Evolutionary conservation across 2,113 vertebrate genomes (phyloP).

Genomic region (Otolemur garnettii): DNA sequence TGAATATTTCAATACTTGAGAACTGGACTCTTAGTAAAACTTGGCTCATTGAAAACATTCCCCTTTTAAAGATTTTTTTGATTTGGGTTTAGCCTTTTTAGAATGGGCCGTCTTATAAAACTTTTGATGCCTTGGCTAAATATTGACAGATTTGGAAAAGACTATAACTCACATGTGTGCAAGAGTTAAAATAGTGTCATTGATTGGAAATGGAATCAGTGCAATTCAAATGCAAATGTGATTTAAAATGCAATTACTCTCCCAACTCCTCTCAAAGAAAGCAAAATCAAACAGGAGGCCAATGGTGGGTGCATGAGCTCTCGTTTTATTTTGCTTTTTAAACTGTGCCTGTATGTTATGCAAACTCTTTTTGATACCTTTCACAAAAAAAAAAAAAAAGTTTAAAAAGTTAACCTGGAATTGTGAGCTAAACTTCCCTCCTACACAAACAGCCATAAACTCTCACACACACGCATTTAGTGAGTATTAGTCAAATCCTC

Average conservation of each 20-base stretch:
- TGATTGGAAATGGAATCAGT: slow-evolving; percentile 3
- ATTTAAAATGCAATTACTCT: slow-evolving; percentile 33
- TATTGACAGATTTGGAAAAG: slow-evolving; percentile 24
- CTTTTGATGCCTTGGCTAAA: slow-evolving; percentile 10
- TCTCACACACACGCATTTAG: background rate
- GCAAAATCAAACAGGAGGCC: slow-evolving; percentile 47
- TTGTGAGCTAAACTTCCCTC: background rate
- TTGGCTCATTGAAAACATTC: slow-evolving; percentile 22
- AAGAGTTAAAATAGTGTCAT: background rate
- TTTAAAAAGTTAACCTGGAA: slow-evolving; percentile 25
- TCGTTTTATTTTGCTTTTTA: slow-evolving; percentile 33
- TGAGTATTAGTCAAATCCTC: slow-evolving; percentile 43
- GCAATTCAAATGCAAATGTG: slow-evolving; percentile 8
- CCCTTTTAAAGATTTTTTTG: background rate
- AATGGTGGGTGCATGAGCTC: background rate
- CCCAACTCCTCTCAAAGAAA: slow-evolving; percentile 6
- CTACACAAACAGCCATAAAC: background rate
- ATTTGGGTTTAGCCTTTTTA: slow-evolving; percentile 8
- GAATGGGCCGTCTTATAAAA: background rate
- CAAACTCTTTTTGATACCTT: slow-evolving; percentile 16
- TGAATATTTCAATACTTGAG: slow-evolving; percentile 46
- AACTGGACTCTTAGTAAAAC: slow-evolving; percentile 4
- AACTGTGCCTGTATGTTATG: background rate
- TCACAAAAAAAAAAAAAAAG: background rate
- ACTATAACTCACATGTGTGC: background rate